Percentiles rank a stretch among this genome's conserved stretches.
These are phyloP conservation scores for Unio delphinus DNA, from an alignment of 2,888 invertebrate genomes.

Conservation along the genomic window DNA sequence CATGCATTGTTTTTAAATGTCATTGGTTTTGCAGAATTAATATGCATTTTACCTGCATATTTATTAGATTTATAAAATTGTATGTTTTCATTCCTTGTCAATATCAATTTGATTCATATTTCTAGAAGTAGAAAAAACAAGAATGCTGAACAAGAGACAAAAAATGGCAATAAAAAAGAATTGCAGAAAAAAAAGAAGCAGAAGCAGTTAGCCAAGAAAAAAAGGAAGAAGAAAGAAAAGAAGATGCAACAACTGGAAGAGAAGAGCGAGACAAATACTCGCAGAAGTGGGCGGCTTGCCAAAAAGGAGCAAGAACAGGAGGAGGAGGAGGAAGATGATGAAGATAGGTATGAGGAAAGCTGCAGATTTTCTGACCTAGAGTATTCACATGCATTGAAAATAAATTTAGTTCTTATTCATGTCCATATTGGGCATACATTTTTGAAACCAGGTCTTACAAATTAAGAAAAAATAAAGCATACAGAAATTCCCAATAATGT, in stretches of 20 bases:
- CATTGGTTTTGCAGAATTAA: too few species aligned
- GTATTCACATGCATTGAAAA: conserved; percentile 1
- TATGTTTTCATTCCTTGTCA: too few species aligned
- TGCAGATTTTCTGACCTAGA: background rate
- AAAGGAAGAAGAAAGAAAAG: conserved; percentile 28
- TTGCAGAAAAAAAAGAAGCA: conserved; percentile 11
- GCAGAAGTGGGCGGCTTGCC: conserved; percentile 3
- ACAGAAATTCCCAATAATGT: too few species aligned
- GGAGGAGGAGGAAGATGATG: conserved; percentile 7
- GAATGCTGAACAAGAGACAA: conserved; percentile 10
- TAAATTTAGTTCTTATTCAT: background rate
- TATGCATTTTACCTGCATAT: too few species aligned
- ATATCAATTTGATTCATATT: too few species aligned
- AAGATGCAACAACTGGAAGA: conserved; percentile 6
- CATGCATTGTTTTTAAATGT: too few species aligned
- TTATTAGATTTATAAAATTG: too few species aligned
- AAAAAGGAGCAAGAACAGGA: conserved; percentile 3
- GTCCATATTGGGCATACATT: too few species aligned
- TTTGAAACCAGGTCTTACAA: too few species aligned
- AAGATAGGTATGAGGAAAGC: conserved; percentile 15
- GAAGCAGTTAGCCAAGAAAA: conserved; percentile 12
- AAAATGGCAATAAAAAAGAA: conserved; percentile 17
- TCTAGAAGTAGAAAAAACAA: too few species aligned
- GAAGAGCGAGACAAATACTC: conserved; percentile 8
- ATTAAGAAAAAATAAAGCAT: too few species aligned